Percentiles rank a stretch among this genome's conserved stretches.
Conservation (phyloP, 2,888 invertebrate genomes). For the Torymus auratus region DNA sequence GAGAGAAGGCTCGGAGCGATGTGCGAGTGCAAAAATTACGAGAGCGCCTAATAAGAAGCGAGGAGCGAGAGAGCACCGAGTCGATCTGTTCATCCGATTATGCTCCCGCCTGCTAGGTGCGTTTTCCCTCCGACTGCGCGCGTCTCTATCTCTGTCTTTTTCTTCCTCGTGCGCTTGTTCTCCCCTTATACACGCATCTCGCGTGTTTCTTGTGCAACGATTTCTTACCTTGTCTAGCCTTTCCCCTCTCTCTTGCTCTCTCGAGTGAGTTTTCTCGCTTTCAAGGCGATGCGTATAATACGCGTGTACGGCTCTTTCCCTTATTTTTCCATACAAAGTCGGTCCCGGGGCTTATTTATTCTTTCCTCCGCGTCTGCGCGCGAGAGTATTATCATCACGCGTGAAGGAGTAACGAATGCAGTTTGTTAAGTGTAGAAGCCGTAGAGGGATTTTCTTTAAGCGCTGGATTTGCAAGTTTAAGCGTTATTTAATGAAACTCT, state of each 20-base stretch:
- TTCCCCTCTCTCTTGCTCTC: neutral
- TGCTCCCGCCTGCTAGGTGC: constrained; percentile 61
- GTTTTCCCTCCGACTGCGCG: constrained; percentile 36
- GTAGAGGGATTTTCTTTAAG: too few species aligned
- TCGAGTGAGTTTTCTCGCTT: too few species aligned
- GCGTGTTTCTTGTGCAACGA: neutral
- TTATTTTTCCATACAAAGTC: too few species aligned
- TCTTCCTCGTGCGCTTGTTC: constrained; percentile 4
- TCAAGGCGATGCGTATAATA: too few species aligned
- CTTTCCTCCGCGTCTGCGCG: too few species aligned
- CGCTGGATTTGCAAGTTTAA: too few species aligned
- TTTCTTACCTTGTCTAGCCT: neutral
- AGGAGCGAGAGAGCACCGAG: constrained; percentile 65
- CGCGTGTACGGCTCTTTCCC: too few species aligned
- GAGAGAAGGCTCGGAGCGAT: constrained; percentile 27
- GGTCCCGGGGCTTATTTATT: too few species aligned
- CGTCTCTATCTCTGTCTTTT: constrained; percentile 49
- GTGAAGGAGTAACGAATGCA: too few species aligned
- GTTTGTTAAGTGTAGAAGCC: too few species aligned
- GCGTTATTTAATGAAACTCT: too few species aligned
- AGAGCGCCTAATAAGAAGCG: constrained; percentile 55
- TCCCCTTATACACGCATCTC: neutral
- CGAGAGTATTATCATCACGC: too few species aligned
- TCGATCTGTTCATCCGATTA: constrained; percentile 74
- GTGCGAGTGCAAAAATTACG: constrained; percentile 40